Evolutionary conservation across 2,888 invertebrate species (phyloP).

Genomic region (Thera obeliscata): DNA sequence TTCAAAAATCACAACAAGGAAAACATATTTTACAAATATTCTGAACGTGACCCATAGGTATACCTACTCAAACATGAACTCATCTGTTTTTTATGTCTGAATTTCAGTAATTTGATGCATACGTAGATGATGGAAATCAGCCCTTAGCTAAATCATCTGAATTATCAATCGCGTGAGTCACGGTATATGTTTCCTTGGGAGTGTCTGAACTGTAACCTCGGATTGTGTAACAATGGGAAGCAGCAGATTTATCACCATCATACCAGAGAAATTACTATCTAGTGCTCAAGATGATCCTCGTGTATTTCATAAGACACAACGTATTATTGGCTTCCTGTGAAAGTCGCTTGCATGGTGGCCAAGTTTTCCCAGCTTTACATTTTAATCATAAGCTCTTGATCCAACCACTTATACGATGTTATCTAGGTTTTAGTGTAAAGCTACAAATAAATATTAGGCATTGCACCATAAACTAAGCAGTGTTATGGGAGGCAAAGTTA

Average conservation of each 20-base stretch:
- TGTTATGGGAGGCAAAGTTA: too few species aligned
- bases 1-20: too few species aligned
- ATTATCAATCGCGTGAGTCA: conserved; percentile 55
- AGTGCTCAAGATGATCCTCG: conserved; percentile 38
- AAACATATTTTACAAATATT: too few species aligned
- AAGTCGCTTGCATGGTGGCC: conserved; percentile 25
- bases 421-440: too few species aligned
- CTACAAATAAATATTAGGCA: too few species aligned
- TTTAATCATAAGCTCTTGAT: neutral
- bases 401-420: too few species aligned
- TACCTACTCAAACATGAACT: neutral
- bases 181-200: conserved; percentile 48
- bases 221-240: conserved; percentile 55
- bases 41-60: too few species aligned
- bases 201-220: conserved; percentile 52
- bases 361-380: conserved; percentile 11
- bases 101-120: neutral
- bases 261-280: conserved; percentile 43
- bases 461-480: too few species aligned
- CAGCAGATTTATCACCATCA: conserved; percentile 42
- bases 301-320: conserved; percentile 31
- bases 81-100: neutral
- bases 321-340: conserved; percentile 38
- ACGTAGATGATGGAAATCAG: conserved; percentile 13
- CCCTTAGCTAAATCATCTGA: conserved; percentile 49